A percentile compares a stretch with the other conserved stretches of the same genome.
These are phyloP conservation scores for Diceros bicornis DNA, from an alignment of 2,797 vertebrate genomes.

Conservation along the genomic window DNA sequence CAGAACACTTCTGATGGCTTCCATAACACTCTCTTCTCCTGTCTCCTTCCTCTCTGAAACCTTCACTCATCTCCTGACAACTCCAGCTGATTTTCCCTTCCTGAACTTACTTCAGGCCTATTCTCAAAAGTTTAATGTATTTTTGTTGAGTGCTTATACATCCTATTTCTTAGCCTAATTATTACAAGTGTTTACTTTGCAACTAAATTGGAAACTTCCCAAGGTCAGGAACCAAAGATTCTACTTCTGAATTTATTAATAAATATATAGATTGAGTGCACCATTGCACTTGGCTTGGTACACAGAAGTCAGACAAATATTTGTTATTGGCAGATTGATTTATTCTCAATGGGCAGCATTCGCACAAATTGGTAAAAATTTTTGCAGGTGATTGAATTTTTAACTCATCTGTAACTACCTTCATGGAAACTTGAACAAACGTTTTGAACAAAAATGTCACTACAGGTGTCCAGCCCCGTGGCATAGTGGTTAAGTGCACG, in stretches of 20 bases:
- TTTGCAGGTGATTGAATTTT: neutral
- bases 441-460: neutral
- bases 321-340: neutral
- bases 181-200: neutral
- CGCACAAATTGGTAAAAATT: neutral
- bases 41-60: neutral
- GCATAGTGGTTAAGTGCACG: no score
- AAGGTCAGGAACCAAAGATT: neutral
- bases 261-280: neutral
- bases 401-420: conserved; percentile 8
- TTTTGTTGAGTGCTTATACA: neutral
- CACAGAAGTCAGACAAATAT: conserved; percentile 27
- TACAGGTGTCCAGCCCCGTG: neutral
- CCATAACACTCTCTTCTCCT: neutral
- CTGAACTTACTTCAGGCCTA: neutral
- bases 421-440: neutral
- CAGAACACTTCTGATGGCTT: neutral
- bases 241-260: neutral
- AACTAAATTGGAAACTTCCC: conserved; percentile 2
- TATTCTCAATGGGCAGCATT: neutral
- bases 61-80: neutral
- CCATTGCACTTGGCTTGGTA: neutral
- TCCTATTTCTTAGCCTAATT: conserved; percentile 22
- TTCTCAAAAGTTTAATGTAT: neutral
- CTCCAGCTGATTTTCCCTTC: neutral